These are phyloP conservation scores for Rachycentron canadum DNA, from an alignment of 2,797 vertebrate genomes.

Conservation along the genomic window DNA sequence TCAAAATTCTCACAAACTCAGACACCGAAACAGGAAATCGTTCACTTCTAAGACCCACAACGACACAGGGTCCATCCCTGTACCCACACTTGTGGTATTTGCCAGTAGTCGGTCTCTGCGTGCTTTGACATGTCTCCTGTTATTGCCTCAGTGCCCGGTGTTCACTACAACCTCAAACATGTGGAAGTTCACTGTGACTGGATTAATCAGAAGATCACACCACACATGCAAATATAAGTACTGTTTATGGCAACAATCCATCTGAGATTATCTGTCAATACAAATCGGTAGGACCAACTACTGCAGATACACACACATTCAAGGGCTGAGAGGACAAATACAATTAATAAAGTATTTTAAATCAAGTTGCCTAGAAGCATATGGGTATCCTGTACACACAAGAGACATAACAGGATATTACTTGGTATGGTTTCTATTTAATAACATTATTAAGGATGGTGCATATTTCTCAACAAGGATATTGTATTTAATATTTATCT, in stretches of 20 bases:
- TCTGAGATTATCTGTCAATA: background rate
- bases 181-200: no score
- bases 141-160: no score
- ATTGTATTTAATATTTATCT: no score
- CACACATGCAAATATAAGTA: no score
- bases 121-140: background rate
- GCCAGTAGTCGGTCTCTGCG: background rate
- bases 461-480: no score
- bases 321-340: no score
- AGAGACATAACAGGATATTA: background rate
- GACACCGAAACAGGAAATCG: background rate
- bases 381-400: no score
- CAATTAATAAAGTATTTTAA: background rate
- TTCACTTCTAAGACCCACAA: background rate
- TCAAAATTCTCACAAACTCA: conserved; percentile 8
- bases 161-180: no score
- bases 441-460: background rate
- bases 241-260: no score
- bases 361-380: background rate
- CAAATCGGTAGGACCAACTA: no score
- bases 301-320: no score
- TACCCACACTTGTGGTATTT: background rate
- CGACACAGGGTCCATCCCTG: background rate
- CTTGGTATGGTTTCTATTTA: background rate
- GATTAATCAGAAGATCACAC: no score